These are phyloP conservation scores for Clostera curtula DNA, from an alignment of 2,888 invertebrate species.

Conservation along the genomic window DNA sequence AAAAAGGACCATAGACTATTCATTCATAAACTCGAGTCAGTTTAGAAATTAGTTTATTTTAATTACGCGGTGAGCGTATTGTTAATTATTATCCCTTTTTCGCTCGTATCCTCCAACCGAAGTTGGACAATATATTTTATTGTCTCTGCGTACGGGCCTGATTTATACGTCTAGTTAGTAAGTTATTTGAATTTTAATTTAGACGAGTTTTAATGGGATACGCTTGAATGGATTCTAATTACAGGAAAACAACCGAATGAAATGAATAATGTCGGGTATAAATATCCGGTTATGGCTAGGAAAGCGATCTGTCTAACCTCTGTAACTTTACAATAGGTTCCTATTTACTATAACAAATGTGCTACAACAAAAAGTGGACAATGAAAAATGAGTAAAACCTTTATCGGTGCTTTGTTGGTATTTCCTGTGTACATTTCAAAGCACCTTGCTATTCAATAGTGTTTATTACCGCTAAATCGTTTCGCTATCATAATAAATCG, in stretches of 20 bases:
- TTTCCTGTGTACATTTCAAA: constrained; percentile 11
- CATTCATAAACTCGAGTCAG: constrained; percentile 61
- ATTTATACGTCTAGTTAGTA: constrained; percentile 74
- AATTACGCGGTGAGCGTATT: constrained; percentile 66
- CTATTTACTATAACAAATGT: constrained; percentile 60
- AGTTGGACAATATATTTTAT: constrained; percentile 70
- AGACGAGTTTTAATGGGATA: constrained; percentile 70
- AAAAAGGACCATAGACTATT: constrained; percentile 51
- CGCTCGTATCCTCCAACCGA: constrained; percentile 34
- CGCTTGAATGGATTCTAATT: constrained; percentile 72
- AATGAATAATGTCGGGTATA: constrained; percentile 70
- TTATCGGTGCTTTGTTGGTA: constrained; percentile 28
- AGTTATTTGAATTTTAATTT: constrained; percentile 74
- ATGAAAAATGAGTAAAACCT: constrained; percentile 43
- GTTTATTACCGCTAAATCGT: neutral
- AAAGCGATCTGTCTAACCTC: constrained; percentile 50
- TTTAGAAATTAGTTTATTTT: constrained; percentile 73
- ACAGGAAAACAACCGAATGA: constrained; percentile 65
- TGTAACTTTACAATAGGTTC: constrained; percentile 43
- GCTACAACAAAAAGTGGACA: constrained; percentile 50
- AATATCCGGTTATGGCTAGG: constrained; percentile 62
- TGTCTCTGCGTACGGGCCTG: constrained; percentile 59
- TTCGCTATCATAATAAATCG: constrained; percentile 8
- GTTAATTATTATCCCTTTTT: constrained; percentile 63
- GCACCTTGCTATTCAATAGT: too few relatives aligned